Base-by-base conservation (phyloP, 2,797 vertebrate species). In the Oceanodroma leucorhoa region DNA sequence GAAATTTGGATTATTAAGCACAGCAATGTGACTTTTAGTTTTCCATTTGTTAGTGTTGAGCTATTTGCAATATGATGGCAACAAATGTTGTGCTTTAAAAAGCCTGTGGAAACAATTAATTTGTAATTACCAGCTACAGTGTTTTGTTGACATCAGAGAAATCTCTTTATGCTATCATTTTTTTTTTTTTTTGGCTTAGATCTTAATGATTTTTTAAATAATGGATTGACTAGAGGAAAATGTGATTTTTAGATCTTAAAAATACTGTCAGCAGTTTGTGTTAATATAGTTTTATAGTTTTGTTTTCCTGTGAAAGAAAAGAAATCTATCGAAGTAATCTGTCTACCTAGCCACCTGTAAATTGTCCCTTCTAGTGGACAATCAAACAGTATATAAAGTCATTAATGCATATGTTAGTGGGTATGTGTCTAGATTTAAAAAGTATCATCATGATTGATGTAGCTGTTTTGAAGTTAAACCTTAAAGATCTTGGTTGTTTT, bases 171-270 rank as follows among this genome's bases (percentile, higher is more conserved):
- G 48, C 82, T 83, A 70, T 96, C 86, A 67, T 97, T 96, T 41
- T 41, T 41, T 41, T 41, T 40, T 97, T 95, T 98, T 98, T 98
- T 98, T 98, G 96, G 97, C 95, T 84, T 43, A 46, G 82, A 94
- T 93, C 84, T 94, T 95, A 95, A 83, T 71, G 54, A 72, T 95
- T 93, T 96, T 96, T 98, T 98, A 98, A 98, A 98, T 97, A 97
- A 97, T 97, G 89, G 94, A 97, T 64, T 96, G 88, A 96, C 86
- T 96, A 95, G 93, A 95, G 96, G 97, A 98, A 90, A 98, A 98
- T 97, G 94, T 96, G 94, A 77, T 80, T 94, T 91, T 75, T 83
- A 82, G 73, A 53, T 81, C 58, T 96, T 89, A 51, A 93, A 71
- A 88, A 89, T 60, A 83, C 55, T 88, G 80, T 58, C 87, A 93